Evolutionary conservation across 2,797 vertebrate genomes (phyloP).

Genomic region (Falco biarmicus): DNA sequence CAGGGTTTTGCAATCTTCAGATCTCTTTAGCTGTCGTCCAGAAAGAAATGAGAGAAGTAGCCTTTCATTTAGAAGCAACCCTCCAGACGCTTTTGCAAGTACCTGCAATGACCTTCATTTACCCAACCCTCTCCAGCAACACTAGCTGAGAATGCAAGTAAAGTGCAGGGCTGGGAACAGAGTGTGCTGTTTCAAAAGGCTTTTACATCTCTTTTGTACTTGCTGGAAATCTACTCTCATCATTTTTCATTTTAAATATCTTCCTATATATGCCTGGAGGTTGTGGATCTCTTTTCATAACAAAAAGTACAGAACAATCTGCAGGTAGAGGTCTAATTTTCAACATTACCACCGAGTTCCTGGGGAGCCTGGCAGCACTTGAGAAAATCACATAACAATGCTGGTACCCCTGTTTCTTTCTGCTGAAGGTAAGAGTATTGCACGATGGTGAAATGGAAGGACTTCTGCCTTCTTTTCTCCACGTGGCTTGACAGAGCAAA

Average conservation of each 20-base stretch:
- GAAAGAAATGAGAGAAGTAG: constrained; percentile 48
- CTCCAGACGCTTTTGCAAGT: constrained; percentile 5
- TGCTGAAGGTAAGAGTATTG: background rate
- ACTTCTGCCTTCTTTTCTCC: background rate
- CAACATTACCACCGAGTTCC: background rate
- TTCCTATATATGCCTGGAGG: background rate
- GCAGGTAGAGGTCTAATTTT: constrained; percentile 16
- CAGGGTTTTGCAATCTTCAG: background rate
- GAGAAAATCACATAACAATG: background rate
- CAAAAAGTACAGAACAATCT: background rate
- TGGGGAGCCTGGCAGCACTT: background rate
- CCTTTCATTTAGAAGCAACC: constrained; percentile 38
- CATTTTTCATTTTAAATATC: constrained; percentile 51
- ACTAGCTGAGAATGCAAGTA: background rate
- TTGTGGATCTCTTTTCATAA: constrained; percentile 12
- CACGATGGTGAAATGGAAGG: background rate
- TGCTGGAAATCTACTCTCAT: constrained; percentile 1
- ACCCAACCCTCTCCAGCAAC: background rate
- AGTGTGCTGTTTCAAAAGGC: constrained; percentile 38
- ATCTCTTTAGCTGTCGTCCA: constrained; percentile 6
- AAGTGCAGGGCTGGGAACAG: constrained; percentile 17
- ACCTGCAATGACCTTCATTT: constrained; percentile 53
- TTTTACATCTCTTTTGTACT: constrained; percentile 44
- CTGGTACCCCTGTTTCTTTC: background rate
- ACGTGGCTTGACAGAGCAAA: background rate